These are phyloP conservation scores for Zelleria hepariella DNA, from an alignment of 2,888 invertebrate genomes.

Conservation along the genomic window DNA sequence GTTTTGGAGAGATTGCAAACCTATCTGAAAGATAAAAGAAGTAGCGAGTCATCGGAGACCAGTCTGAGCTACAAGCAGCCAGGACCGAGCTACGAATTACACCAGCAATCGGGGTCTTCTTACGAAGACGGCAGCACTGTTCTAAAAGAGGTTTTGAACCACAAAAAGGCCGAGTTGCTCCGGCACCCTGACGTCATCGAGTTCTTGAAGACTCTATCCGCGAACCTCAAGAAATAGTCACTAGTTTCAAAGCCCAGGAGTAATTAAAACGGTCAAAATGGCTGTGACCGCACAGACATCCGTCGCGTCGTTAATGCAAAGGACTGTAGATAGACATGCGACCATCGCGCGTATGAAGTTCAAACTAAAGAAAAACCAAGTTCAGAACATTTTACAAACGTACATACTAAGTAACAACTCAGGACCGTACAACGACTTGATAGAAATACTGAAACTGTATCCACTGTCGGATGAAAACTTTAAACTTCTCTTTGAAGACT, in stretches of 20 bases:
- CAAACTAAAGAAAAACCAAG: constrained; percentile 52
- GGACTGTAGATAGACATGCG: constrained; percentile 51
- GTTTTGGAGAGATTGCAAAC: constrained; percentile 62
- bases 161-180: constrained; percentile 59
- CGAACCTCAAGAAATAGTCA: constrained; percentile 49
- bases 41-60: constrained; percentile 40
- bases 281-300: constrained; percentile 50
- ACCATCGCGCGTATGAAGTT: constrained; percentile 50
- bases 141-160: constrained; percentile 56
- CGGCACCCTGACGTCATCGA: constrained; percentile 60
- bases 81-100: constrained; percentile 51
- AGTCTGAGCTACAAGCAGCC: constrained; percentile 44
- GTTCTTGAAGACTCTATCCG: constrained; percentile 50
- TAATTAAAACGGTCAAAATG: constrained; percentile 28
- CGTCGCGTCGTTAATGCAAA: constrained; percentile 57
- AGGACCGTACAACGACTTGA: constrained; percentile 56
- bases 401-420: constrained; percentile 44
- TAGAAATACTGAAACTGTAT: constrained; percentile 56
- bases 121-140: constrained; percentile 55
- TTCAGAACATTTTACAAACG: constrained; percentile 53
- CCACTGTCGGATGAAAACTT: constrained; percentile 55
- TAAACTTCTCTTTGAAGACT: constrained; percentile 50
- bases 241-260: background rate
- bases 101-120: constrained; percentile 26
- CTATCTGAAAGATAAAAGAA: constrained; percentile 62